phyloP scores from a whole-genome alignment of 2,113 vertebrate species.

The Xiphias gladius region DNA sequence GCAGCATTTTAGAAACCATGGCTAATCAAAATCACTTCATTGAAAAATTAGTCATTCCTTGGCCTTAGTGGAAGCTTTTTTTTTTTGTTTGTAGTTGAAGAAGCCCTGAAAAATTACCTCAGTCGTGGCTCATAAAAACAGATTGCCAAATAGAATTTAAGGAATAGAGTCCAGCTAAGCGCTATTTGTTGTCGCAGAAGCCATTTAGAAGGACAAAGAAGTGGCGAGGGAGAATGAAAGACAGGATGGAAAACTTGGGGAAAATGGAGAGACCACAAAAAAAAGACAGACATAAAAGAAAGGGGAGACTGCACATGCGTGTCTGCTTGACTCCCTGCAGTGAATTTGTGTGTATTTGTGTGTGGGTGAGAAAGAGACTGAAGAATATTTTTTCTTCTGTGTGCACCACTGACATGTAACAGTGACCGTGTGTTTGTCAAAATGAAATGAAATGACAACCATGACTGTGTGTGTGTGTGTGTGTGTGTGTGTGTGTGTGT shows the following conservation, averaged over 20 bases:
- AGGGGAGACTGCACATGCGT: constrained; percentile 39
- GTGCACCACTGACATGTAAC: constrained; percentile 64
- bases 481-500: constrained; percentile 27
- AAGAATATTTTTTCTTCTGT: constrained; percentile 32
- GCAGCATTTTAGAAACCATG: constrained; percentile 68
- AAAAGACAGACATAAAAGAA: constrained; percentile 36
- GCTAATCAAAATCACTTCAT: constrained; percentile 41
- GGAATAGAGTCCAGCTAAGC: constrained; percentile 51
- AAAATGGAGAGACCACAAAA: constrained; percentile 32
- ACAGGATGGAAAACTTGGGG: constrained; percentile 10
- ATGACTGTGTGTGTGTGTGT: constrained; percentile 35
- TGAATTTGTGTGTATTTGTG: constrained; percentile 21
- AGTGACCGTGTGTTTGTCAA: constrained; percentile 44
- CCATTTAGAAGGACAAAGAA: constrained; percentile 40
- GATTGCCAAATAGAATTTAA: constrained; percentile 60
- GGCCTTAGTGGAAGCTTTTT: constrained; percentile 13
- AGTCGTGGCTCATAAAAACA: constrained; percentile 19
- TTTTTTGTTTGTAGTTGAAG: constrained; percentile 18
- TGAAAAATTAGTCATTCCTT: constrained; percentile 23
- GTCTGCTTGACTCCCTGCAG: constrained; percentile 62
- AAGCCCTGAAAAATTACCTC: constrained; percentile 37
- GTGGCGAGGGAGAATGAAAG: constrained; percentile 13
- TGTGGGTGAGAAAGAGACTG: constrained; percentile 36
- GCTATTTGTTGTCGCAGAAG: constrained; percentile 39
- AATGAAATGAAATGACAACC: constrained; percentile 44